Base-by-base conservation (phyloP, 1,140 invertebrate genomes). In the Hypothenemus hampei region DNA sequence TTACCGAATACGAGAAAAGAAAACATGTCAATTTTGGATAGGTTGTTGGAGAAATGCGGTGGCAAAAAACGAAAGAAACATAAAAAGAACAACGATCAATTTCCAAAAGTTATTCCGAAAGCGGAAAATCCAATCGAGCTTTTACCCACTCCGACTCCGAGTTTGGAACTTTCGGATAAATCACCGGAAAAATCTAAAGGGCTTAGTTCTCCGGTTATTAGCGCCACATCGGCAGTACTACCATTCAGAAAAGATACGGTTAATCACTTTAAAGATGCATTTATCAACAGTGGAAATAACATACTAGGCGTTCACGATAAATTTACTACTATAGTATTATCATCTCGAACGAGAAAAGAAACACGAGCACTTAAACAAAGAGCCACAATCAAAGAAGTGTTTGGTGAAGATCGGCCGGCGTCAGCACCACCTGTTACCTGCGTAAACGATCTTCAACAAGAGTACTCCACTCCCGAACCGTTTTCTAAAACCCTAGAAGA, bases 341-440 rank as follows among this genome's bases (percentile, higher is more conserved):
- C 86, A 63, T 84, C 84, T 19, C 74, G 86, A 58, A 89, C 86
- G 4, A 75, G 86, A 60, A 87, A 82, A 13, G 84, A 88, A 67
- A 86, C 82, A n/a, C 77, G 84, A 58, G 76, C 86, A 15, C 71
- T 87, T 62, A 86, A 87, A 68, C 82, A 86, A 61, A 76, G 84
- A 60, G 84, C 86, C 7, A 87, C 84, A 1, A 88, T 89, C 22
- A 80, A 84, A 57, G 85, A 87, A 70, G 85, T 89, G 1, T 90
- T 89, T 68, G 86, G 86, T 3, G 85, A 84, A 24, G 80, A 84
- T 64, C 70, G 83, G 6, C 83, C 84, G 0, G 82, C 83, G 0
- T 78, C 77, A 2, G 77, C 77, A 1, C 77, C 77, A 15, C 76
- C 77, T 3, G 68, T 71, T 11, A 75, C 76, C 4, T 76, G 73